Conservation (phyloP, 2,888 invertebrate genomes). For the Macropis europaea region DNA sequence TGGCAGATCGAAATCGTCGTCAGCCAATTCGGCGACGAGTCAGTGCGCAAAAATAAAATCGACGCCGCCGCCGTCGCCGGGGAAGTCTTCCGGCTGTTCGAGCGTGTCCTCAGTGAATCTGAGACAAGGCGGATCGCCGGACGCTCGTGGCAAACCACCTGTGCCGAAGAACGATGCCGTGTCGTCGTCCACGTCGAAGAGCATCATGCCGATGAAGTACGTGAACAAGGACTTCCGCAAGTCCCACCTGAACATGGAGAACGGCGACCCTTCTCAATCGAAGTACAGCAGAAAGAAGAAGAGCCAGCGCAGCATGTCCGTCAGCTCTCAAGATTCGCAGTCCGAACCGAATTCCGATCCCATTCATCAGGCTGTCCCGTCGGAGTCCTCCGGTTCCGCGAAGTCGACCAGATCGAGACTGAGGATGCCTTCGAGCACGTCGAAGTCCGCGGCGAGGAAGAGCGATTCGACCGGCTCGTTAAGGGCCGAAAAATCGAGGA, state of each 20-base stretch:
- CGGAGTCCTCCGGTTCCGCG: constrained; percentile 54
- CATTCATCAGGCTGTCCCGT: constrained; percentile 49
- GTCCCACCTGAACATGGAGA: constrained; percentile 86
- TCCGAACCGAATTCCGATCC: constrained; percentile 67
- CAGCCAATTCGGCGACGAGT: constrained; percentile 72
- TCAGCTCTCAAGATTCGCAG: constrained; percentile 78
- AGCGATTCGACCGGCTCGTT: constrained; percentile 38
- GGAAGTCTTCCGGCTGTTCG: constrained; percentile 57
- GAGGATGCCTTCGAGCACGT: constrained; percentile 40
- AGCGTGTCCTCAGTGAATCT: constrained; percentile 65
- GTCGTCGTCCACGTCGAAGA: constrained; percentile 69
- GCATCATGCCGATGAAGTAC: constrained; percentile 74
- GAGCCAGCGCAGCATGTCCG: constrained; percentile 78
- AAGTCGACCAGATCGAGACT: constrained; percentile 53
- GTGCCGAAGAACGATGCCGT: constrained; percentile 80
- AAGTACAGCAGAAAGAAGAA: constrained; percentile 69
- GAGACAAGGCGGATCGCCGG: constrained; percentile 68
- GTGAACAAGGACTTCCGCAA: constrained; percentile 89
- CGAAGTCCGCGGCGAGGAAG: constrained; percentile 35
- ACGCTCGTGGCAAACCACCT: constrained; percentile 79
- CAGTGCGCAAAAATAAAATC: constrained; percentile 73
- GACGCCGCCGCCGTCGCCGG: constrained; percentile 61
- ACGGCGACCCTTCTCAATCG: constrained; percentile 72
- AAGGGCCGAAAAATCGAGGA: constrained; percentile 50
- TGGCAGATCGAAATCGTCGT: constrained; percentile 75